A percentile compares a stretch with the other conserved stretches of the same genome.
phyloP scores from a whole-genome alignment of 2,113 vertebrate species.

The Mohoua ochrocephala region DNA sequence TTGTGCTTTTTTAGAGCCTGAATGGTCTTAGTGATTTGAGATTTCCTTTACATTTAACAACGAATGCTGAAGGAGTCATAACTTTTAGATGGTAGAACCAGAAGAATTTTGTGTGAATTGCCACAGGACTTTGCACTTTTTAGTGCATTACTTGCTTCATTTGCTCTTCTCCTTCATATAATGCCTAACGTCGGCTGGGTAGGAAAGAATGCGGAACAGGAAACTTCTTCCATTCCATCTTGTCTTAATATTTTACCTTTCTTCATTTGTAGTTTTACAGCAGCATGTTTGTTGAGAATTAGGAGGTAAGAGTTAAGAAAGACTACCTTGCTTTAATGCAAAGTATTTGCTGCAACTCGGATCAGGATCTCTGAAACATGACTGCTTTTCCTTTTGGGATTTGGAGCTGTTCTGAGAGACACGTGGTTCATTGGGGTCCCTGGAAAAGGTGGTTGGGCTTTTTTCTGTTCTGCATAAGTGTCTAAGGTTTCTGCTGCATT shows the following conservation, averaged over 20 bases:
- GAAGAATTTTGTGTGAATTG: not conserved
- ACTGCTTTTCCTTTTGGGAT: not conserved
- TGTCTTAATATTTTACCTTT: not conserved
- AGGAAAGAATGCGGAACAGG: not conserved
- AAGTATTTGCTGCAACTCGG: not conserved
- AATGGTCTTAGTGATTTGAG: not conserved
- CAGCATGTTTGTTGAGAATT: not conserved
- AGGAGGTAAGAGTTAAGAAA: not conserved
- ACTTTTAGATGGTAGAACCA: not conserved
- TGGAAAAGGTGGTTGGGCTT: not conserved
- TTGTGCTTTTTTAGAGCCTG: not conserved
- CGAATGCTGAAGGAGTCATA: not conserved
- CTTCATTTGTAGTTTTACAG: not conserved
- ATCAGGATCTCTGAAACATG: not conserved
- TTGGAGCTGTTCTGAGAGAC: not conserved
- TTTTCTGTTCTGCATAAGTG: not conserved
- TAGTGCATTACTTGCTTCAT: constrained; percentile 7
- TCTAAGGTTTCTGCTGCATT: not conserved
- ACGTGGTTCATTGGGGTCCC: not conserved
- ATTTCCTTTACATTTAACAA: not conserved
- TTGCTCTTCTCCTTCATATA: not conserved
- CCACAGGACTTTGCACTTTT: not conserved
- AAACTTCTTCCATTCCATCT: not conserved
- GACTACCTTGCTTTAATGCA: not conserved
- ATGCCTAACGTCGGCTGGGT: not conserved